Evolutionary conservation across 2,888 invertebrate species (phyloP).

Genomic region (Chelonus formosanus): DNA sequence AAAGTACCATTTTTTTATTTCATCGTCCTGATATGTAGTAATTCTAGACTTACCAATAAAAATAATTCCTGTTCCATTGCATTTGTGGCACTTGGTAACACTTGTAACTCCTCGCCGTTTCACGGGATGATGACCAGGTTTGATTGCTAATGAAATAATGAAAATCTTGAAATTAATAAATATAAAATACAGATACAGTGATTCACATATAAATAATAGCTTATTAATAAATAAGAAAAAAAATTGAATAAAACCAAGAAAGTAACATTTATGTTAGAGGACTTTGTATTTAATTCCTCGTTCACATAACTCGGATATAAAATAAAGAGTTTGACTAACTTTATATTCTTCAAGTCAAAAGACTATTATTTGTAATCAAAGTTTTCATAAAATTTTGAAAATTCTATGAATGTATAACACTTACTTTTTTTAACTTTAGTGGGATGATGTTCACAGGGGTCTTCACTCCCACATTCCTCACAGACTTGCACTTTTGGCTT

Average conservation of each 20-base stretch:
- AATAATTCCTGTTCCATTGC: constrained; percentile 88
- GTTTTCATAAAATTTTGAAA: background rate
- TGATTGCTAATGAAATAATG: constrained; percentile 55
- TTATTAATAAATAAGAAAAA: no score
- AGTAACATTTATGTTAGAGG: no score
- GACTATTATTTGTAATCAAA: no score
- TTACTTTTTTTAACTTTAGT: constrained; percentile 64
- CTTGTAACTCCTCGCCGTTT: constrained; percentile 84
- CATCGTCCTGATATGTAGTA: constrained; percentile 29
- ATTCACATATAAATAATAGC: no score
- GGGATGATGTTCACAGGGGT: constrained; percentile 63
- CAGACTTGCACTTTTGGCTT: constrained; percentile 63
- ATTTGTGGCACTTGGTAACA: constrained; percentile 88
- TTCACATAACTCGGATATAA: no score
- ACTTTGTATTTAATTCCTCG: no score
- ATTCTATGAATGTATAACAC: constrained; percentile 33
- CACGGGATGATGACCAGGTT: constrained; percentile 75
- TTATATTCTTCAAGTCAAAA: no score
- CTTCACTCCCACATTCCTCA: constrained; percentile 63
- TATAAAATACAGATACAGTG: no score
- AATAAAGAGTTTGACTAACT: no score
- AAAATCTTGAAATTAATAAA: background rate
- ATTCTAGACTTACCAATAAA: constrained; percentile 70
- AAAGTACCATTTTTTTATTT: constrained; percentile 29
- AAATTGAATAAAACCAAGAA: no score